Percentiles rank a stretch among this genome's conserved stretches.
phyloP scores from a whole-genome alignment of 1,140 invertebrate genomes.

The Ectropis grisescens region DNA sequence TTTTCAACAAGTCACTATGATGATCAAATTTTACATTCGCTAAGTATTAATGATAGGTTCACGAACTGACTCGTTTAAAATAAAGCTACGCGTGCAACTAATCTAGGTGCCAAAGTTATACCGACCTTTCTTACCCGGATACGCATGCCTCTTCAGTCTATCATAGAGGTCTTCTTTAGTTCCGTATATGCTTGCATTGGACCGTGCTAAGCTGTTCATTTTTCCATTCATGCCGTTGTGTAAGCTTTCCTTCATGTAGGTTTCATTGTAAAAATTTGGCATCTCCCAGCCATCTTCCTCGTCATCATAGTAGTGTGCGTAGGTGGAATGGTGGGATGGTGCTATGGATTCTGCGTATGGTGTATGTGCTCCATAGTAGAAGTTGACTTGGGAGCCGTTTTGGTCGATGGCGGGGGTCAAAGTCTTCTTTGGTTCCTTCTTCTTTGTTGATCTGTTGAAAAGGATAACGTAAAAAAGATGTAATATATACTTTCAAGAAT shows the following conservation, averaged over 20 bases:
- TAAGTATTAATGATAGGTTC: no score
- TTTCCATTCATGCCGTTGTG: constrained; percentile 81
- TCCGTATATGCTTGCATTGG: constrained; percentile 94
- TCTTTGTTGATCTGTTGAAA: constrained; percentile 78
- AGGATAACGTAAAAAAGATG: constrained; percentile 2
- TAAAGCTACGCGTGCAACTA: constrained; percentile 17
- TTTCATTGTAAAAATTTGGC: constrained; percentile 98
- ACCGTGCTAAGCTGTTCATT: constrained; percentile 91
- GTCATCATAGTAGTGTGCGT: constrained; percentile 95
- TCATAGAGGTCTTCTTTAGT: constrained; percentile 97
- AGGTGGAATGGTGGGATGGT: constrained; percentile 94
- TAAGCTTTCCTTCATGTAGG: constrained; percentile 94
- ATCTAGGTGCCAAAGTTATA: constrained; percentile 49
- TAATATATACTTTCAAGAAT: no score
- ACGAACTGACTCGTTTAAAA: no score
- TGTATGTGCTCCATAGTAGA: constrained; percentile 92
- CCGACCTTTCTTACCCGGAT: constrained; percentile 95
- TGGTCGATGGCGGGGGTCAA: constrained; percentile 88
- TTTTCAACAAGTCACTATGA: no score
- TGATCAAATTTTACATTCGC: no score
- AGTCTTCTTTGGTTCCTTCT: constrained; percentile 90
- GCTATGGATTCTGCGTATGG: constrained; percentile 96
- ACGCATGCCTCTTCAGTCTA: constrained; percentile 94
- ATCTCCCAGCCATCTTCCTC: constrained; percentile 97
- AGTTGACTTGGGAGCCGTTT: constrained; percentile 94